Percentiles rank a stretch among this genome's conserved stretches.
Evolutionary conservation across 2,888 invertebrate species (phyloP).

Genomic region (Coelinius sp.): DNA sequence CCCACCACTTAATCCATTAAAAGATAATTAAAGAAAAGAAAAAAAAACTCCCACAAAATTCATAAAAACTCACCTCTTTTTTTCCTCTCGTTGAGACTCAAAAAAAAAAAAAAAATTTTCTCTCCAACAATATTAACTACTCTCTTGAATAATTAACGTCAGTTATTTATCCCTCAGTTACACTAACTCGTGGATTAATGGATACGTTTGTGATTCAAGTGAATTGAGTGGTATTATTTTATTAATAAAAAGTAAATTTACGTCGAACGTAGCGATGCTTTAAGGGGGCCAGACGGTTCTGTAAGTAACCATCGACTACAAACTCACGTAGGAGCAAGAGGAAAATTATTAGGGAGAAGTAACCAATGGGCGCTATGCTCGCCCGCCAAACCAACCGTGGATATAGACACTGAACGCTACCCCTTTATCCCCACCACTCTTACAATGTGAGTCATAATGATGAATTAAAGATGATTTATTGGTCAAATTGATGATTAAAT

Average conservation of each 20-base stretch:
- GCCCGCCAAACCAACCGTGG: slow-evolving; percentile 35
- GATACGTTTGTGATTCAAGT: slow-evolving; percentile 48
- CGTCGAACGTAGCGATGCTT: slow-evolving; percentile 62
- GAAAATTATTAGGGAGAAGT: slow-evolving; percentile 33
- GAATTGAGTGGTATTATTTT: too few relatives aligned
- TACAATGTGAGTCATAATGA: neutral
- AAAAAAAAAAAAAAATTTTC: too few relatives aligned
- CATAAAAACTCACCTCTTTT: slow-evolving; percentile 41
- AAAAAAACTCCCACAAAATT: neutral
- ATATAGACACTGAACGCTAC: slow-evolving; percentile 25
- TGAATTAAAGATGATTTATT: neutral
- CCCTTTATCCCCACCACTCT: neutral
- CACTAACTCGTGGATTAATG: slow-evolving; percentile 57
- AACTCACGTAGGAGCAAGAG: slow-evolving; percentile 42
- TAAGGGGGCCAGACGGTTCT: slow-evolving; percentile 54
- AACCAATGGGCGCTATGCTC: slow-evolving; percentile 43
- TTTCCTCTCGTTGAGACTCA: slow-evolving; percentile 36
- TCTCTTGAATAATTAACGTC: slow-evolving; percentile 46
- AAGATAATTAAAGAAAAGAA: neutral
- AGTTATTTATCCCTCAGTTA: slow-evolving; percentile 43
- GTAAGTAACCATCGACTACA: slow-evolving; percentile 58
- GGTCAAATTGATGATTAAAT: too few relatives aligned
- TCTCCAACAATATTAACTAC: slow-evolving; percentile 9
- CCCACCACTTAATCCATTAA: neutral
- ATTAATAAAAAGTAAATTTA: slow-evolving; percentile 57